These are phyloP conservation scores for Sceloporus undulatus DNA, from an alignment of 2,113 vertebrate genomes.

Conservation along the genomic window DNA sequence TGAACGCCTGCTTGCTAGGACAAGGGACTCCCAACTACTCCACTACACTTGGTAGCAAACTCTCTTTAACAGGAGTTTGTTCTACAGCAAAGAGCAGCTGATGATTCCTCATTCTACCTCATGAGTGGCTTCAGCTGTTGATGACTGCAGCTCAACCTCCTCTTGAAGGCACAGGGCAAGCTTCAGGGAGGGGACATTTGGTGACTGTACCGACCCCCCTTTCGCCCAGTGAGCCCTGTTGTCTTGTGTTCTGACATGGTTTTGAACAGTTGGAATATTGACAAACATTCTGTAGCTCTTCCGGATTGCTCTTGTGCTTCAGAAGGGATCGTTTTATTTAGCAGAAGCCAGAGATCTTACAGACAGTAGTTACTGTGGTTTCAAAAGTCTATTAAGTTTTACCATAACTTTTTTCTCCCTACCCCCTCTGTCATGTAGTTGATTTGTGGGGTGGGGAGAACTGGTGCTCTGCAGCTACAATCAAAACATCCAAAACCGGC, in stretches of 20 bases:
- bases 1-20: not conserved
- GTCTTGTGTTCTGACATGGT: not conserved
- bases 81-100: not conserved
- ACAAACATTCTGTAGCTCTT: not conserved
- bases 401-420: not conserved
- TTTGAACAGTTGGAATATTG: not conserved
- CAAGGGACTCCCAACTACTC: not conserved
- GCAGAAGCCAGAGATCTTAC: not conserved
- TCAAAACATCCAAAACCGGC: not conserved
- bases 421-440: too few relatives aligned
- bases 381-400: not conserved
- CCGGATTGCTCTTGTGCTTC: not conserved
- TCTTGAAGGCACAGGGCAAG: not conserved
- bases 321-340: not conserved
- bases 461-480: too few relatives aligned
- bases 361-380: too few relatives aligned
- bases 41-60: not conserved
- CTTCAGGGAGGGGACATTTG: not conserved
- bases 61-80: not conserved
- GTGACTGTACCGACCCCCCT: not conserved
- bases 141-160: not conserved
- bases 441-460: too few relatives aligned
- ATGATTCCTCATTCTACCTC: not conserved
- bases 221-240: not conserved
- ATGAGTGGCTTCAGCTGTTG: not conserved